Percentiles rank a stretch among this genome's conserved stretches.
Evolutionary conservation across 2,888 invertebrate genomes (phyloP).

Genomic region (Rhagophthalmus giganteus): DNA sequence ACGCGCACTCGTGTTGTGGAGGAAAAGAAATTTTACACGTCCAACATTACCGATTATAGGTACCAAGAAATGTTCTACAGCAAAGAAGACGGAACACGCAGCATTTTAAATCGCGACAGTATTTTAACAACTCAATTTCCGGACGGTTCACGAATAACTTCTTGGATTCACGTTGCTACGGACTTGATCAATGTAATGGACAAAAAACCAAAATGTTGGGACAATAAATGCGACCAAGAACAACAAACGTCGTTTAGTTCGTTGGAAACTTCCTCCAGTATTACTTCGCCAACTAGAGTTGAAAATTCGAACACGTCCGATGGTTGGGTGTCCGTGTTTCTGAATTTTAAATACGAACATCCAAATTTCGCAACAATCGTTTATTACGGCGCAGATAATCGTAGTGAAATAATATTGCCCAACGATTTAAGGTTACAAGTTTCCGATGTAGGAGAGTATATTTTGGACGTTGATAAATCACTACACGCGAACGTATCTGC

Average conservation of each 20-base stretch:
- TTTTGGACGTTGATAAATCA: constrained; percentile 1
- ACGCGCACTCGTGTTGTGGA: constrained; percentile 5
- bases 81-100: constrained; percentile 32
- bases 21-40: constrained; percentile 19
- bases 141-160: constrained; percentile 28
- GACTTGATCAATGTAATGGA: constrained; percentile 6
- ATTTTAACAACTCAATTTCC: constrained; percentile 28
- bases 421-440: constrained; percentile 9
- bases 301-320: constrained; percentile 5
- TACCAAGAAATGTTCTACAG: constrained; percentile 22
- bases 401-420: constrained; percentile 15
- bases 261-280: neutral
- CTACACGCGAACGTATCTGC: constrained; percentile 7
- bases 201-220: neutral
- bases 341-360: constrained; percentile 32
- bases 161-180: constrained; percentile 17
- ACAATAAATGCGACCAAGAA: neutral
- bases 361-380: constrained; percentile 30
- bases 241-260: neutral
- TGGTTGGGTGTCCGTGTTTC: constrained; percentile 20
- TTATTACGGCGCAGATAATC: constrained; percentile 12
- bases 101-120: constrained; percentile 21
- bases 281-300: neutral
- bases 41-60: constrained; percentile 18
- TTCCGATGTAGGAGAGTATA: constrained; percentile 8